A percentile compares a stretch with the other conserved stretches of the same genome.
phyloP scores from a whole-genome alignment of 2,113 vertebrate genomes.

The Podarcis muralis region DNA sequence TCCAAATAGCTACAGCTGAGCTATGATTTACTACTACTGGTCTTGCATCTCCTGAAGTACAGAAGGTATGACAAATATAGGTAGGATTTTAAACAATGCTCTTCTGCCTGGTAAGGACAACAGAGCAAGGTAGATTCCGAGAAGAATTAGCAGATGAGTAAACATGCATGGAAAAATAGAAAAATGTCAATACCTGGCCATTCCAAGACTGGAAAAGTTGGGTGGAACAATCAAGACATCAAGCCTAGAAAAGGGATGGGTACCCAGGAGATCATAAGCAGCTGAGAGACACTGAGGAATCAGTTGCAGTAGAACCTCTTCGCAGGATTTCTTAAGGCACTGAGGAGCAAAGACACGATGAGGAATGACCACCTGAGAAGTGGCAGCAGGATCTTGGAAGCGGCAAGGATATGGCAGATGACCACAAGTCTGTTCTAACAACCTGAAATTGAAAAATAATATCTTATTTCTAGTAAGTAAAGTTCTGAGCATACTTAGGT shows the following conservation, averaged over 20 bases:
- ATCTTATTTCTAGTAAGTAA: conserved; percentile 13
- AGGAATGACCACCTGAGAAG: conserved; percentile 82
- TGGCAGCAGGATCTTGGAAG: conserved; percentile 77
- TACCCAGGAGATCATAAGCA: conserved; percentile 84
- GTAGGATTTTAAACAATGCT: neutral
- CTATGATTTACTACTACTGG: neutral
- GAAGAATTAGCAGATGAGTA: neutral
- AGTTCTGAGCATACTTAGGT: conserved; percentile 3
- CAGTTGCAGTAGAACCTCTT: conserved; percentile 78
- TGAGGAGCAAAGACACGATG: conserved; percentile 87
- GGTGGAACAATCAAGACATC: conserved; percentile 92
- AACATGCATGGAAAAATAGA: neutral
- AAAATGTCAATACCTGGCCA: conserved; percentile 89
- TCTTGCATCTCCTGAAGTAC: neutral
- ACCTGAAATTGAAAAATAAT: conserved; percentile 55
- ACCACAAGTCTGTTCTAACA: conserved; percentile 74
- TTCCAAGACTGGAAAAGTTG: conserved; percentile 94
- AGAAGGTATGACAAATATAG: neutral
- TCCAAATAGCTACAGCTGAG: neutral
- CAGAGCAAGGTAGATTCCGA: neutral
- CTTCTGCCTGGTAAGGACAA: neutral
- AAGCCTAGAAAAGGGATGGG: conserved; percentile 91
- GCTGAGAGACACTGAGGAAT: conserved; percentile 87
- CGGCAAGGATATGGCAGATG: conserved; percentile 92
- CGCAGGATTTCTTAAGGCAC: conserved; percentile 75